These are phyloP conservation scores for Palythoa heliodiscus DNA, from an alignment of 92 coral and sea anemone genomes.

Conservation along the genomic window DNA sequence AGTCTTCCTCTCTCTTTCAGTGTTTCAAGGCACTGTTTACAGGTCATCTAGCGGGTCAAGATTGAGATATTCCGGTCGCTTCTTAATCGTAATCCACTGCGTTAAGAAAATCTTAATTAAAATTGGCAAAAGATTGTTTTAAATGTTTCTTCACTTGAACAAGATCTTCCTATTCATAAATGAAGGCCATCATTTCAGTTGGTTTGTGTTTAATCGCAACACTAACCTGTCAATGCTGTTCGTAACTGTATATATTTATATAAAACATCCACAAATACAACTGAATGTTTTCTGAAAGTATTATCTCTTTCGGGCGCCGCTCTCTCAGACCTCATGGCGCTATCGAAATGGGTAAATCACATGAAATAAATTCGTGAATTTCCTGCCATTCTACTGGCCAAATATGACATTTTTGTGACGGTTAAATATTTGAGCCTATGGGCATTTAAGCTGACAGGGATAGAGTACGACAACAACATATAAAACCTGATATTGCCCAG, in stretches of 20 bases:
- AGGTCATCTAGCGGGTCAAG: constrained; percentile 29
- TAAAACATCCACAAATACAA: constrained; percentile 5
- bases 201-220: background rate
- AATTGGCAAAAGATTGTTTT: background rate
- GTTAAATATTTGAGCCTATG: constrained; percentile 10
- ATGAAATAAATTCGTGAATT: constrained; percentile 22
- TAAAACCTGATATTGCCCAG: background rate
- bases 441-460: constrained; percentile 2
- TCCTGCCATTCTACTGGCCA: constrained; percentile 19
- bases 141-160: background rate
- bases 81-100: background rate
- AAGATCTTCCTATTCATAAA: background rate
- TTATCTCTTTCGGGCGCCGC: constrained; percentile 41
- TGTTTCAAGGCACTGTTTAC: constrained; percentile 29
- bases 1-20: constrained; percentile 24
- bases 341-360: constrained; percentile 24
- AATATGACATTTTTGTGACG: constrained; percentile 19
- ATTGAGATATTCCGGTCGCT: background rate
- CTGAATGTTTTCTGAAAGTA: constrained; percentile 6
- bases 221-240: background rate
- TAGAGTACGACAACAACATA: background rate
- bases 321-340: constrained; percentile 33
- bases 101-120: constrained; percentile 1
- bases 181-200: background rate
- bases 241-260: constrained; percentile 20